Base-by-base conservation (phyloP, 2,113 vertebrate genomes). In the Otis tarda region DNA sequence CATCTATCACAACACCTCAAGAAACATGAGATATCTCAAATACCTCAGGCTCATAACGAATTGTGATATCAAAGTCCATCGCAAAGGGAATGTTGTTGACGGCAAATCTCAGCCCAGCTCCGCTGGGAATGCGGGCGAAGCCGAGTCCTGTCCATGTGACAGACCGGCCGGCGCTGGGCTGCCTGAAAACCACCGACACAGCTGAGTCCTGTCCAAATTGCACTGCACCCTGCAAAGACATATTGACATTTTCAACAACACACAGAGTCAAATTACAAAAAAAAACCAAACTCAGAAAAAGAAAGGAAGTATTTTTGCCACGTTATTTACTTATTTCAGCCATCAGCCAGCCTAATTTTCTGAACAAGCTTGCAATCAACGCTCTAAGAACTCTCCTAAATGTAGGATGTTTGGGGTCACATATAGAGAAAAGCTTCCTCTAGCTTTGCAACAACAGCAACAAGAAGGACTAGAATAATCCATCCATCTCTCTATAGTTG, bases 31-130 rank as follows among this genome's bases (percentile, higher is more conserved):
- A 65, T 12, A 64, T 27, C 22, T 35, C 41, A 57, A 69, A 20
- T 97, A 99, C 99, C 99, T 99, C 98, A 5, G 97, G 95, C 75
- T 99, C 98, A 47, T 98, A 99, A 94, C 93, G 97, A 93, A 99
- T 95, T 2, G 97, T 93, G n/a, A 99, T 68, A 39, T 97, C 92
- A 67, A 99, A 99, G 55, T 99, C 97, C 97, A 98, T 97, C 3
- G 98, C 97, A 73, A 97, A 96, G 4, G 98, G 98, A 52, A 99
- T 52, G 22, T 99, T 98, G 93, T 78, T 96, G 73, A 99, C 92
- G 4, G 92, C 92, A 95, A 99, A 99, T 93, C 98, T 97, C 69
- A 99, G 98, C 43, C 98, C 98, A 9, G 97, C 95, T 39, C 98
- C 98, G 0, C 98, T 97, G n/a, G 97, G 95, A 49, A 99, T 93